Evolutionary conservation across 2,113 vertebrate genomes (phyloP).

Genomic region (Clarias magur): DNA sequence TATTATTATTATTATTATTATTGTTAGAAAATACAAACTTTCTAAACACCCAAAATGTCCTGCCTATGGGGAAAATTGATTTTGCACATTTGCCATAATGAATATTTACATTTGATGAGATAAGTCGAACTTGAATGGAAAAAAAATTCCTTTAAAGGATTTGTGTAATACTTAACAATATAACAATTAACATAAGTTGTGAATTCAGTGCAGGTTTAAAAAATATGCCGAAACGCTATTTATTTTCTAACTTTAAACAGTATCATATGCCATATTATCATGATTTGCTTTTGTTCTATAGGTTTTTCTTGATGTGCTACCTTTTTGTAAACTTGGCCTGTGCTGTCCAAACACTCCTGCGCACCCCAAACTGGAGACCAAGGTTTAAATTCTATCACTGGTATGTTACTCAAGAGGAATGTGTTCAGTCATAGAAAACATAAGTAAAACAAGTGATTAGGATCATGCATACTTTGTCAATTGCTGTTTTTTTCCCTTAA

Average conservation of each 20-base stretch:
- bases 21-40: not conserved
- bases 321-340: slow-evolving; percentile 98
- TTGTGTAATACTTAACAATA: not conserved
- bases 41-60: not conserved
- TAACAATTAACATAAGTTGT: not conserved
- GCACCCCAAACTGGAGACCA: slow-evolving; percentile 94
- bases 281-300: slow-evolving; percentile 51
- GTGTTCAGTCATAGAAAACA: not conserved
- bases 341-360: slow-evolving; percentile 88
- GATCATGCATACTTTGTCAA: not conserved
- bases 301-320: slow-evolving; percentile 98
- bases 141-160: not conserved
- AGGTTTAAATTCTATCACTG: slow-evolving; percentile 97
- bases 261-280: not conserved
- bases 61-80: not conserved
- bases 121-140: not conserved
- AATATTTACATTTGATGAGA: not conserved
- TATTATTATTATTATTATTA: too few relatives aligned
- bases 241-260: too few relatives aligned
- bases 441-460: not conserved
- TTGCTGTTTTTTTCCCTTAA: not conserved
- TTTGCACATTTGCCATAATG: not conserved
- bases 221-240: not conserved
- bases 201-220: not conserved
- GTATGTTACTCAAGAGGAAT: slow-evolving; percentile 59